Evolutionary conservation across 2,888 invertebrate species (phyloP).

Genomic region (Exocentrus adspersus): DNA sequence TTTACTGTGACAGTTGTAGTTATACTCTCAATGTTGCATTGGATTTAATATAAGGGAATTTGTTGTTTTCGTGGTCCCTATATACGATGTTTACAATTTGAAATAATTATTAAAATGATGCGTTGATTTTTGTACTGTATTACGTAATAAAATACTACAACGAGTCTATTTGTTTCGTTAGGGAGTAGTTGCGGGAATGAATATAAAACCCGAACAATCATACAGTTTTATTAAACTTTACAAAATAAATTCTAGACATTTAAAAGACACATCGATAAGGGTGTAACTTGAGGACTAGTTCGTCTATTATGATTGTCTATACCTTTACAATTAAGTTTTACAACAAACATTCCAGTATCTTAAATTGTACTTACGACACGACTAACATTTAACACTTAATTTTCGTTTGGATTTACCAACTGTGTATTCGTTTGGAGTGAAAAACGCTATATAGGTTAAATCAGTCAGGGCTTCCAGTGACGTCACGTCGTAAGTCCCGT

Average conservation of each 20-base stretch:
- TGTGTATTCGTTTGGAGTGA: slow-evolving; percentile 10
- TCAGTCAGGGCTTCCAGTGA: too few relatives aligned
- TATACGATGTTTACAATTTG: slow-evolving; percentile 25
- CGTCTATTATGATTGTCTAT: slow-evolving; percentile 22
- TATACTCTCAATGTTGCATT: slow-evolving; percentile 20
- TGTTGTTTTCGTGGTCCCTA: slow-evolving; percentile 19
- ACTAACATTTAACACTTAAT: slow-evolving; percentile 14
- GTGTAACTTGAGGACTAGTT: too few relatives aligned
- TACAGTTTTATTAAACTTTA: slow-evolving; percentile 23
- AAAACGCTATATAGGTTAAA: too few relatives aligned
- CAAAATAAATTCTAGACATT: slow-evolving; percentile 30
- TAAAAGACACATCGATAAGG: slow-evolving; percentile 25
- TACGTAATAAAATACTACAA: slow-evolving; percentile 28
- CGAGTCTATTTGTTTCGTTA: neutral
- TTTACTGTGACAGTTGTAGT: slow-evolving; percentile 25
- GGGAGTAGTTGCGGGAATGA: neutral
- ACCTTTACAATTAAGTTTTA: neutral
- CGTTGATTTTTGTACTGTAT: slow-evolving; percentile 33
- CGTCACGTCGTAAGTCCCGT: too few relatives aligned
- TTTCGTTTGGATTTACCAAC: slow-evolving; percentile 8
- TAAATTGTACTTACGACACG: slow-evolving; percentile 5
- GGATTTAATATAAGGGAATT: slow-evolving; percentile 8
- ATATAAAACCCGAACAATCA: slow-evolving; percentile 11
- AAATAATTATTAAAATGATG: slow-evolving; percentile 3
- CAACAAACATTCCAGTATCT: slow-evolving; percentile 2